Evolutionary conservation across 1,140 invertebrate species (phyloP), one percentile per base, ranked within the genome.

Genomic region (Rhyacophila brunnea): DNA sequence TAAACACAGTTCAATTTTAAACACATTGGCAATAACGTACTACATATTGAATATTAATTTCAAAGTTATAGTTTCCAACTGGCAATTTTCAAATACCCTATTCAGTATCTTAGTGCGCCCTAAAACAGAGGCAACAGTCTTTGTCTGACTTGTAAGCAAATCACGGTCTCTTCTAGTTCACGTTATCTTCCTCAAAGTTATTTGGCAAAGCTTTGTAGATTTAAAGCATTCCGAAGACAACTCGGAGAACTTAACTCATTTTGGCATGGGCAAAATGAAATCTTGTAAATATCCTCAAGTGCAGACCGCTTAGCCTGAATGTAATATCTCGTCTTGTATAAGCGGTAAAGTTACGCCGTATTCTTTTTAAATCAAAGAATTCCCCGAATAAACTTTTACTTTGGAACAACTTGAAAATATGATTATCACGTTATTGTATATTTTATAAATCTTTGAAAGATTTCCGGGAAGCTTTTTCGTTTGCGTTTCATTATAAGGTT

Each of bases 181-280:
- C 45, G 45, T 49, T 62, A 58, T 58, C 60, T 62, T 49, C 56
- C 32, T 58, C 40, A 40, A 54, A 63, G 50, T 54, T 59, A 59
- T 55, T 63, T 23, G 40, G 45, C 56, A 59, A 63, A 59, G 61
- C 61, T 58, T 58, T 54, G 55, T 59, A 55, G 61, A 58, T 63
- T 58, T 63, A 59, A 54, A 63, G 45, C 55, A 45, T 50, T 50
- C 47, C 61, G 36, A 57, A 46, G 42, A 40, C 46, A 28, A 53
- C 40, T 57, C 10, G 46, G 32, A 52, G 40, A 46, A 49, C 52
- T 55, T 50, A 54, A 48, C 54, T 49, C 45, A 42, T 57, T 57
- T 57, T 34, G 32, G 42, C 14, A 35, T 20, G 45, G 45, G 42
- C 28, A 20, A 10, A 14, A 54, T 13, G 15, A 57, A 57, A 28